Base-by-base conservation (phyloP, 2,888 invertebrate genomes). In the Hymenopus coronatus region DNA sequence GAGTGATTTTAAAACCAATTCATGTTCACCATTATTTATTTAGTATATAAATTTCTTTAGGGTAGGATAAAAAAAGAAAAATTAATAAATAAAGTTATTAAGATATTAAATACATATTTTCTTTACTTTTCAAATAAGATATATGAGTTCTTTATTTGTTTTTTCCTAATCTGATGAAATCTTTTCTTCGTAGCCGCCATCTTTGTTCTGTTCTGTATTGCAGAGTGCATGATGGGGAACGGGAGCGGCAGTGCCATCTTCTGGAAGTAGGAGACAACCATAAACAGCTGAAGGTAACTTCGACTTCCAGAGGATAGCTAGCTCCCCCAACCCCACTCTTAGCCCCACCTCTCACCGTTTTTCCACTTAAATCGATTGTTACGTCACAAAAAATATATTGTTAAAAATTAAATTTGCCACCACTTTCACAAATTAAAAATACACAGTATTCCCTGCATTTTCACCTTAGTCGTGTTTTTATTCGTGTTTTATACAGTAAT, bases 261-360 rank as follows among this genome's bases (percentile, higher is more conserved):
- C 94, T 94, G 94, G 94, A 94, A 94, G 94, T 95, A 94, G 94
- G 94, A 94, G 94, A 93, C 93, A 93, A 93, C 93, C 92, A 93
- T 93, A 92, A 92, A 88, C 92, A 91, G 93, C 92, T 93, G 92
- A 94, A 94, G 94, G 94, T 94, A 94, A 94, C 94, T 93, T 93
- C 93, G 93, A 93, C 93, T 93, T 93, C 93, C 94, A 94, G 94
- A 94, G 94, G 94, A 94, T 94, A 94, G 94, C 94, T 94, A 94
- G 94, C 94, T 89, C 90, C 90, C 89, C 92, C 92, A 92, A 91
- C 92, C 92, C 92, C 92, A 92, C 92, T 92, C 40, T 92, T 92
- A 92, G 93, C 90, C 89, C 85, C 88, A 89, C 93, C 93, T 93
- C 93, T 93, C 93, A 93, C 93, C 93, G 93, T 90, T 85, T 85